phyloP scores from a whole-genome alignment of 2,113 vertebrate species.

The Bettongia penicillata region DNA sequence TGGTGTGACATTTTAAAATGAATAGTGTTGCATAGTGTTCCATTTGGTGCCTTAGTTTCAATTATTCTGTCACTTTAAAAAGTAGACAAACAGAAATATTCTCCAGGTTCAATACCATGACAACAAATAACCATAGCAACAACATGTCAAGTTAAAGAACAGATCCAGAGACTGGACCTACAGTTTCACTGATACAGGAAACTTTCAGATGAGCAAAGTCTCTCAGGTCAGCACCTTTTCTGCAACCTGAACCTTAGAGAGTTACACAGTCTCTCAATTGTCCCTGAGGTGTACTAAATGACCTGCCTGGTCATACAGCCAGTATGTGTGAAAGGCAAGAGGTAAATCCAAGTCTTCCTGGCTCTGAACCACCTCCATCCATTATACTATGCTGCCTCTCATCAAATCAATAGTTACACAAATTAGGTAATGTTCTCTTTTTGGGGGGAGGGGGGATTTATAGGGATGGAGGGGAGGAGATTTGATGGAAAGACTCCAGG shows the following conservation, averaged over 20 bases:
- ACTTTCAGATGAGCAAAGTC: neutral
- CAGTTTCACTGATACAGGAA: neutral
- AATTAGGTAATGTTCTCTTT: neutral
- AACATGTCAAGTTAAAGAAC: neutral
- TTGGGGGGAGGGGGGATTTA: too few relatives aligned
- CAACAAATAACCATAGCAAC: neutral
- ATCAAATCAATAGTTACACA: neutral
- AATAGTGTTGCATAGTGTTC: neutral
- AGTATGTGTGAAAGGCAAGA: neutral
- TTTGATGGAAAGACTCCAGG: neutral
- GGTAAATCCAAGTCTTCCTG: neutral
- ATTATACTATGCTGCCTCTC: neutral
- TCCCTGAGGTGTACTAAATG: neutral
- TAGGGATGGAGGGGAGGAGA: too few relatives aligned
- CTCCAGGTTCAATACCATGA: neutral
- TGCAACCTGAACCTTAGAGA: neutral
- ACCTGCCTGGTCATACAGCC: neutral
- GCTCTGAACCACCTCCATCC: neutral
- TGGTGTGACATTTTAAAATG: neutral
- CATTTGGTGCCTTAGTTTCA: neutral
- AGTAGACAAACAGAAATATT: neutral
- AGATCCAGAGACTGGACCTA: neutral
- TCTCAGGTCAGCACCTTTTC: neutral
- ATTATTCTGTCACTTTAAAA: neutral
- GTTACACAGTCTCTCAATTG: neutral